These are phyloP conservation scores for Yoshiicerus persimilis DNA, from an alignment of 1,140 invertebrate genomes.

Conservation along the genomic window DNA sequence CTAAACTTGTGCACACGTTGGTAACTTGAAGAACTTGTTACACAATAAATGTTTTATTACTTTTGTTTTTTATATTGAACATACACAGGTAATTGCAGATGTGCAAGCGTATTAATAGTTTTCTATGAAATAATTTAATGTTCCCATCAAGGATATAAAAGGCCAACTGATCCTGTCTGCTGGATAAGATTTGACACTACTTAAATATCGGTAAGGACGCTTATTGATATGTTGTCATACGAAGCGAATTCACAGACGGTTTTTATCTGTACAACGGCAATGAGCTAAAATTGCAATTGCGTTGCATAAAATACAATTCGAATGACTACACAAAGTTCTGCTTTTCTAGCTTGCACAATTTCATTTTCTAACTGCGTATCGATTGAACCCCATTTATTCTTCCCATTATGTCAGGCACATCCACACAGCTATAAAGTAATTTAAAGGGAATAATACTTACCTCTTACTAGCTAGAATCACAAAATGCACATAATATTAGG, in stretches of 20 bases:
- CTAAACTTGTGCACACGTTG: neutral
- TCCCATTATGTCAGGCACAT: neutral
- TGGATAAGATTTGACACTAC: neutral
- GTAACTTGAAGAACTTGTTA: neutral
- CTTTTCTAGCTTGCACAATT: neutral
- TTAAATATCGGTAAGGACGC: neutral
- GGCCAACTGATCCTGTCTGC: neutral
- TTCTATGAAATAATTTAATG: neutral
- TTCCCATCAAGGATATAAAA: neutral
- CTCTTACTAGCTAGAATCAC: too few relatives aligned
- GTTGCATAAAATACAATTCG: neutral
- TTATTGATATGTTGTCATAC: neutral
- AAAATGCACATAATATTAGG: neutral
- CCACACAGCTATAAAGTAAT: neutral
- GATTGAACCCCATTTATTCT: neutral
- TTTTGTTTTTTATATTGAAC: too few relatives aligned
- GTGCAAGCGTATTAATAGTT: neutral
- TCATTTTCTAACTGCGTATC: neutral
- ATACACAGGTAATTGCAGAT: too few relatives aligned
- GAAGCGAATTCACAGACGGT: neutral
- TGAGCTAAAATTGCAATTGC: constrained; percentile 13
- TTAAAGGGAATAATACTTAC: neutral
- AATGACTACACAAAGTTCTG: neutral
- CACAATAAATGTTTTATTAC: neutral
- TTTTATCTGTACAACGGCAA: neutral